Base-by-base conservation (phyloP, 2,113 vertebrate species). In the Triplophysa siluroides region DNA sequence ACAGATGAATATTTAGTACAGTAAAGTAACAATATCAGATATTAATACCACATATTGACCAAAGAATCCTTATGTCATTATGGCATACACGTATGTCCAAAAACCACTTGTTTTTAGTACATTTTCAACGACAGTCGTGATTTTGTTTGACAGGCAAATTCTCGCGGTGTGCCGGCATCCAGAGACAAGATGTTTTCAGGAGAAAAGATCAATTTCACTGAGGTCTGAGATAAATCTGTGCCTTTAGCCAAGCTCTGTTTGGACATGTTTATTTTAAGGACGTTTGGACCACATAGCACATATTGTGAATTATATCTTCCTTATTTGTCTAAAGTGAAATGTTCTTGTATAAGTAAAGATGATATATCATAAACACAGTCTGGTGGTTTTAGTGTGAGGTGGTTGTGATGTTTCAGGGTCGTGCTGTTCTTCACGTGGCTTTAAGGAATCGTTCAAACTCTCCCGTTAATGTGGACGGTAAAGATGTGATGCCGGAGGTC, bases 161-260 rank as follows among this genome's bases (percentile, higher is more conserved):
- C 98, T 11, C 93, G 97, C 83, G 95, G 94, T 4, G 89, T 98
- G 81, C 96, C 97, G 81, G 89, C 91, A 8, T 95, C 96, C 47
- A 94, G 96, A 60, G 93, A 96, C 41, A 92, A 72, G 80, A 99
- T 99, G 97, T 99, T 98, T 88, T 88, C 67, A 1, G 98, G 97
- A 4, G 93, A 96, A 74, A 99, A 96, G 93, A 98, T 99, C 88
- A 99, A 99, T 91, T 97, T 95, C 87, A 99, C 98, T 0, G 98
- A 99, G 96, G 97, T 98, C 18, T 61, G 54, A 58, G 18, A 10
- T 64, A 56, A 68, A 81, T 71, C 6, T 61, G 11, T 4, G 12
- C 11, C 2, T 14, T 72, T 58, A 14, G 50, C 45, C n/a, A 6
- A 38, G 71, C n/a, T 43, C 13, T 74, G 54, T 74, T 74, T 74